Conservation (phyloP, 1,140 invertebrate genomes). For the Stenopsyche tienmushanensis region DNA sequence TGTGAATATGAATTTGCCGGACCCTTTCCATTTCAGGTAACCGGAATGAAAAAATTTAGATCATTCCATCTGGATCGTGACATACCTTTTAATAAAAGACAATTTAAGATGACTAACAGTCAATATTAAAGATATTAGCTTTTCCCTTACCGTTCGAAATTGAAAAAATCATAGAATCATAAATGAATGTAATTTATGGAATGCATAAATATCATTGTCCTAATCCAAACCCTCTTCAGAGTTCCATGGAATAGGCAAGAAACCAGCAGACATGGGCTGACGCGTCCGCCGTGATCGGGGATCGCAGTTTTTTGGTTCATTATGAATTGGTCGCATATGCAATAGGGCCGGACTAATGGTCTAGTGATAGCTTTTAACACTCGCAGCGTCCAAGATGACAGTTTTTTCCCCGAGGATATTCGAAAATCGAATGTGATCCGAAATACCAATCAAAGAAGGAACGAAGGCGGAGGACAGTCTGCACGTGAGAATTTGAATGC, state of each 20-base stretch:
- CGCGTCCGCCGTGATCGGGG: neutral
- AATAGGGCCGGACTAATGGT: slow-evolving; percentile 12
- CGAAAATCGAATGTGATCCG: slow-evolving; percentile 32
- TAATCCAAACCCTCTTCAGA: neutral
- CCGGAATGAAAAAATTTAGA: no score
- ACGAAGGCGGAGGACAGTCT: slow-evolving; percentile 18
- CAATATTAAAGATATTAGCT: no score
- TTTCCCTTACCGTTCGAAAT: no score
- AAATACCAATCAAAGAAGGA: slow-evolving; percentile 33
- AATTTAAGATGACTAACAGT: no score
- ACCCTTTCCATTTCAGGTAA: no score
- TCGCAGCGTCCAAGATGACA: slow-evolving; percentile 9
- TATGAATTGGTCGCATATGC: slow-evolving; percentile 16
- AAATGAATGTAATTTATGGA: neutral
- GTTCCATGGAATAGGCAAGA: neutral
- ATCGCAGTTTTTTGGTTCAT: neutral
- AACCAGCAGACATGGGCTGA: no score
- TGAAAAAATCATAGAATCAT: neutral
- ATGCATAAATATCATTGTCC: neutral
- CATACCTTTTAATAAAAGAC: no score
- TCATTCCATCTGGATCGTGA: no score
- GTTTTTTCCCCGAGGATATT: slow-evolving; percentile 29
- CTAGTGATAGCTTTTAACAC: slow-evolving; percentile 30
- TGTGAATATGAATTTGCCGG: no score
- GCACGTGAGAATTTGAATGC: slow-evolving; percentile 38